Conservation (phyloP, 23 tunicate species). For the Phallusia fumigata region DNA sequence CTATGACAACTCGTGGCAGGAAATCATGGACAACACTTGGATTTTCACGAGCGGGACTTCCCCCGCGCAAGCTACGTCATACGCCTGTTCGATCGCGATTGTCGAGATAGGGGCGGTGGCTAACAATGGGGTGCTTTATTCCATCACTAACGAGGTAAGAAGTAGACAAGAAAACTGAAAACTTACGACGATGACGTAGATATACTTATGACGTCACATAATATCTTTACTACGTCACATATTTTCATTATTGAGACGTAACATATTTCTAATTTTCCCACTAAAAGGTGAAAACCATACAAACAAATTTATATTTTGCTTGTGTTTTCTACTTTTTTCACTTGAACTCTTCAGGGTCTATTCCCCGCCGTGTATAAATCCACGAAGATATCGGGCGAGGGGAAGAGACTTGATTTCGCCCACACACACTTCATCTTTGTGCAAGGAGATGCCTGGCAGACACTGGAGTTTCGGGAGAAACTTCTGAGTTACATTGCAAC, state of each 20-base stretch:
- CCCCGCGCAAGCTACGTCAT: constrained; percentile 23
- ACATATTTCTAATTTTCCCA: no score
- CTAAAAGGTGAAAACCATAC: no score
- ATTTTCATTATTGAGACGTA: no score
- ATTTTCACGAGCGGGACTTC: constrained; percentile 32
- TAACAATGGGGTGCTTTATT: constrained; percentile 3
- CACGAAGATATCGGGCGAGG: background rate
- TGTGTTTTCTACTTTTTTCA: no score
- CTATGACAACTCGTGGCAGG: constrained; percentile 35
- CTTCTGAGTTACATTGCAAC: constrained; percentile 13
- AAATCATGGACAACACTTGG: constrained; percentile 43
- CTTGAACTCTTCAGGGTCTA: background rate
- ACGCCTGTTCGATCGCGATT: constrained; percentile 29
- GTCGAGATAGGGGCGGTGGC: constrained; percentile 13
- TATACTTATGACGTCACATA: no score
- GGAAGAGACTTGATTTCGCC: constrained; percentile 18
- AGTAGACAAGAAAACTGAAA: background rate
- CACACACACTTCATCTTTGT: constrained; percentile 50
- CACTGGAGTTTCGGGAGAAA: constrained; percentile 19
- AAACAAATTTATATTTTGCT: no score
- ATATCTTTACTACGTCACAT: no score
- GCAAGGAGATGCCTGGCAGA: constrained; percentile 1
- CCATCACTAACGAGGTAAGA: background rate
- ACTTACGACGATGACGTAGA: no score
- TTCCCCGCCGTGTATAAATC: background rate